phyloP scores from a whole-genome alignment of 1,140 invertebrate species.

The Ericerus pela region DNA sequence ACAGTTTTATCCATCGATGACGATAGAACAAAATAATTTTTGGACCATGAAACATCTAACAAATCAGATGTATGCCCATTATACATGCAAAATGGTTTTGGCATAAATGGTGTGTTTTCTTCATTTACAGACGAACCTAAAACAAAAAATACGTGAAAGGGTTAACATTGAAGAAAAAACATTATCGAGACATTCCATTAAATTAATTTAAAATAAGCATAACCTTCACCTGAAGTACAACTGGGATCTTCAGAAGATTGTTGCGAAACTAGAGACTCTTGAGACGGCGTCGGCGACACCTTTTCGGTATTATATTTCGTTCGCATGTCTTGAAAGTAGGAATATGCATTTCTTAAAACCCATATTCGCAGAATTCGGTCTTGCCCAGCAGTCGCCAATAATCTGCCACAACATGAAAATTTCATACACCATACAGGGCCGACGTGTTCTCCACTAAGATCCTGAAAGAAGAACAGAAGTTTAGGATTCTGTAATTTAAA shows the following conservation, averaged over 20 bases:
- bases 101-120: slow-evolving; percentile 61
- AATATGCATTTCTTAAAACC: slow-evolving; percentile 74
- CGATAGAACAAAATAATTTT: slow-evolving; percentile 94
- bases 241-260: slow-evolving; percentile 39
- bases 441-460: slow-evolving; percentile 66
- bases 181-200: too few species aligned
- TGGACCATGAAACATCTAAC: slow-evolving; percentile 93
- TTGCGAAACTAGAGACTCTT: slow-evolving; percentile 69
- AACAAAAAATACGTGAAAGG: background rate
- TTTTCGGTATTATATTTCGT: slow-evolving; percentile 83
- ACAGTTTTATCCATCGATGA: slow-evolving; percentile 99
- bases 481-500: background rate
- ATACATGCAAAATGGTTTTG: slow-evolving; percentile 86
- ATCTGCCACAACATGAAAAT: slow-evolving; percentile 83
- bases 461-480: slow-evolving; percentile 30
- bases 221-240: slow-evolving; percentile 33
- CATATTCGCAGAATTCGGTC: slow-evolving; percentile 85
- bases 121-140: slow-evolving; percentile 8
- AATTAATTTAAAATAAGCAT: too few species aligned
- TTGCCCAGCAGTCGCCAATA: slow-evolving; percentile 90
- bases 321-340: slow-evolving; percentile 77
- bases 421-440: slow-evolving; percentile 98
- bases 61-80: slow-evolving; percentile 91
- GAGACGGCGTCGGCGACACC: slow-evolving; percentile 73
- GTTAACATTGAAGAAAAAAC: background rate